A percentile compares a stretch with the other conserved stretches of the same genome.
Evolutionary conservation across 2,888 invertebrate genomes (phyloP).

Genomic region (Eulithis testata): DNA sequence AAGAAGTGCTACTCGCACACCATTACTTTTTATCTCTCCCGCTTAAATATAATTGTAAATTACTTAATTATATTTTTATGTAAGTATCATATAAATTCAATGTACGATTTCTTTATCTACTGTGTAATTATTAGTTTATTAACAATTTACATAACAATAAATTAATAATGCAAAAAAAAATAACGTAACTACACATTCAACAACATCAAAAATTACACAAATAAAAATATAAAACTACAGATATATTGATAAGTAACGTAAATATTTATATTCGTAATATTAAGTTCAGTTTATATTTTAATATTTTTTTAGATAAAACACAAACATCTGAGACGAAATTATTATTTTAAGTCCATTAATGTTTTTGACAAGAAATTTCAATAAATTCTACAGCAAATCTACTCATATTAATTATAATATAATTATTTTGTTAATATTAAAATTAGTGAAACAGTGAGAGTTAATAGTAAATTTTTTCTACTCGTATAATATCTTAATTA

Average conservation of each 20-base stretch:
- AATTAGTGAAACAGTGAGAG: constrained; percentile 75
- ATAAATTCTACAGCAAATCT: constrained; percentile 50
- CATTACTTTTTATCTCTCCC: constrained; percentile 39
- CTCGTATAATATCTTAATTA: constrained; percentile 56
- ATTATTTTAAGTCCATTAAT: constrained; percentile 3
- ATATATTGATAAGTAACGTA: no score
- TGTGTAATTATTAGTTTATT: constrained; percentile 23
- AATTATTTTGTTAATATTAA: constrained; percentile 54
- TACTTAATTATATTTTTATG: constrained; percentile 24
- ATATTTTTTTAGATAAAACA: no score
- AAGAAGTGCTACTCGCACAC: constrained; percentile 66
- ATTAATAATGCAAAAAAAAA: background rate
- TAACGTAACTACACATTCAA: no score
- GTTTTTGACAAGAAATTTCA: constrained; percentile 33
- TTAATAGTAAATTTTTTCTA: constrained; percentile 72
- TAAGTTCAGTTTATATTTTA: no score
- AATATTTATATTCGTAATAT: no score
- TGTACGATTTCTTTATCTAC: constrained; percentile 37
- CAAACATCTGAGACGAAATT: background rate
- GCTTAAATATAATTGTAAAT: constrained; percentile 27
- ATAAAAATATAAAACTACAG: no score
- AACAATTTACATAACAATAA: constrained; percentile 25
- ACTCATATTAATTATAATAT: constrained; percentile 55
- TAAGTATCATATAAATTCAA: constrained; percentile 39
- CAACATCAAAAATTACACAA: no score